Evolutionary conservation across 2,797 vertebrate genomes (phyloP), one percentile per base, ranked within the genome.

Genomic region (Rhynchotus rufescens): DNA sequence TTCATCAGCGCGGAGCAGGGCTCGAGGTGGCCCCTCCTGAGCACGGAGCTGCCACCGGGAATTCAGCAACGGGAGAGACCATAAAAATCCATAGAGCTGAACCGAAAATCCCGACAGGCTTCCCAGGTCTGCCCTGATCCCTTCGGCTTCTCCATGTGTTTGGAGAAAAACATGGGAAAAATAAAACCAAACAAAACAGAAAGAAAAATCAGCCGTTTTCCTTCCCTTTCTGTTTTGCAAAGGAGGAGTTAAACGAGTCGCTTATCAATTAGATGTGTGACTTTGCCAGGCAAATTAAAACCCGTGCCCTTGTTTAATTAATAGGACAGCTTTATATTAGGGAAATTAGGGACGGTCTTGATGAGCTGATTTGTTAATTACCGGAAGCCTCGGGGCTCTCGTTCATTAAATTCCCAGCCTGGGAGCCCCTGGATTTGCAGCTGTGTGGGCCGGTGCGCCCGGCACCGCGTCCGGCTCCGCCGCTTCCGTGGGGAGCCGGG

Each of bases 81-180:
- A 96, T 95, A 95, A 95, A 96, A 97, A 98, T 97, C 97, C 96
- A 97, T 90, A 75, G 85, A 60, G 85, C 90, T 93, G 90, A 96
- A 97, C 76, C 87, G 96, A 95, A 97, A 97, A 95, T 92, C 90
- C 52, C 0, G 57, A 87, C 73, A 94, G 95, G 93, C 81, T 62
- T 80, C 73, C 93, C 88, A 88, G 86, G 84, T 92, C 77, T 95
- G 95, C 94, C 54, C 11, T 14, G 10, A 57, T 87, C 20, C 16
- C 84, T 83, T 80, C 93, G 69, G 73, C 16, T 75, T 77, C 64
- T 89, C 64, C 89, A 84, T 69, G 32, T 54, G 83, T 73, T 87
- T 32, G 56, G 38, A 40, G 60, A 36, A 42, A 68, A 73, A 59
- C 76, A 67, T 22, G 42, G 81, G 21, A 25, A 51, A 51, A 51